Conservation (phyloP, 2,797 vertebrate genomes). For the Lepus townsendii region DNA sequence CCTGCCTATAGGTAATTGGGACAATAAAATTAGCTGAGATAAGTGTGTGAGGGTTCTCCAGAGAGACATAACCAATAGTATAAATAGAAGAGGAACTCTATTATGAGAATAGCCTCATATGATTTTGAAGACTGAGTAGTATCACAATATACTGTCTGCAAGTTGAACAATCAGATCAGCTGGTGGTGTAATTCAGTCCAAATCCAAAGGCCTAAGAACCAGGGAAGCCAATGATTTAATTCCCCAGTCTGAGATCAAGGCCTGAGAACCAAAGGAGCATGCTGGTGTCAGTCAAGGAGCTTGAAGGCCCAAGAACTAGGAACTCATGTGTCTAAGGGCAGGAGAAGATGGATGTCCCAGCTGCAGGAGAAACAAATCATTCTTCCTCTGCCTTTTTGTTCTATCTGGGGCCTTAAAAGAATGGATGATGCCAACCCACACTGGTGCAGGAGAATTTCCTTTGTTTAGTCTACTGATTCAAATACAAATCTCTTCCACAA, state of each 20-base stretch:
- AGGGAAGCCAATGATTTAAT: not conserved
- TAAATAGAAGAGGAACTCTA: not conserved
- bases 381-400: not conserved
- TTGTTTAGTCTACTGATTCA: not conserved
- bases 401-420: not conserved
- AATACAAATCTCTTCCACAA: not conserved
- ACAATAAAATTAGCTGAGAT: constrained; percentile 32
- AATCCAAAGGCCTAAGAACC: not conserved
- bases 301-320: not conserved
- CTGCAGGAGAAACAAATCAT: not conserved
- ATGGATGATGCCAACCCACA: not conserved
- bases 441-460: not conserved
- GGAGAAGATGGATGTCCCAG: not conserved
- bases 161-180: not conserved
- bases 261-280: not conserved
- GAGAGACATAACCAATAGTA: not conserved
- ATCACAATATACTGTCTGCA: not conserved
- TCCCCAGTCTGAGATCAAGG: not conserved
- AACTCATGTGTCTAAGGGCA: not conserved
- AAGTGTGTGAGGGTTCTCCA: not conserved
- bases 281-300: not conserved
- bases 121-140: not conserved
- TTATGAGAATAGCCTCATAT: not conserved
- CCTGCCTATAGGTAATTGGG: not conserved
- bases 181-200: not conserved